These are phyloP conservation scores for Abrostola tripartita DNA, from an alignment of 2,888 invertebrate genomes.

Conservation along the genomic window DNA sequence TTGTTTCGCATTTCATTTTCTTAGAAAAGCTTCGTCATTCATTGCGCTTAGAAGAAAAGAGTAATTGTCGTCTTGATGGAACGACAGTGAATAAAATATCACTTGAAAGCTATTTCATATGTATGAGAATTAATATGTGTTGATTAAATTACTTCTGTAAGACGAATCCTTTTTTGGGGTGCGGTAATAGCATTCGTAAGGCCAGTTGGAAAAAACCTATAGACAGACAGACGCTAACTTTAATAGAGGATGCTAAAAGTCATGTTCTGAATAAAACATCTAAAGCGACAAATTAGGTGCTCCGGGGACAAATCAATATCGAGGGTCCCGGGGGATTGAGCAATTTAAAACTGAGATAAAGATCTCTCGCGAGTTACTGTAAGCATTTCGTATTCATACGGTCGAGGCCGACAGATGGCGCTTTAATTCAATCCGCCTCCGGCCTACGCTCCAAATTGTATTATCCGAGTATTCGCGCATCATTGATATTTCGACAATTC, in stretches of 20 bases:
- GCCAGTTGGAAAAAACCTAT: constrained; percentile 25
- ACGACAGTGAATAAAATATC: constrained; percentile 74
- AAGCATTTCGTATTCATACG: constrained; percentile 87
- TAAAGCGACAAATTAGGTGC: constrained; percentile 81
- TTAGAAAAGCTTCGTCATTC: constrained; percentile 72
- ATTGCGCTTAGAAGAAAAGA: constrained; percentile 72
- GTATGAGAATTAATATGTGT: constrained; percentile 47
- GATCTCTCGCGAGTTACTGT: constrained; percentile 82
- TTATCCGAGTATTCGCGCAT: constrained; percentile 87
- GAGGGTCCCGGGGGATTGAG: constrained; percentile 81
- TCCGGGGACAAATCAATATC: constrained; percentile 84
- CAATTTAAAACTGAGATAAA: constrained; percentile 88
- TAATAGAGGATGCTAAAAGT: constrained; percentile 71
- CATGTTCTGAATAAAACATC: constrained; percentile 79
- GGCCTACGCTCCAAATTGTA: constrained; percentile 86
- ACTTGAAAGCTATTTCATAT: constrained; percentile 58
- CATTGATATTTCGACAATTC: constrained; percentile 88
- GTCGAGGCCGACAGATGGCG: constrained; percentile 85
- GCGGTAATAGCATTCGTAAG: constrained; percentile 31
- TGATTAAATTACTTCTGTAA: constrained; percentile 44
- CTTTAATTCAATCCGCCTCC: constrained; percentile 87
- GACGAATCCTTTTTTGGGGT: constrained; percentile 31
- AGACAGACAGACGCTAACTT: constrained; percentile 28
- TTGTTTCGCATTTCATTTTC: constrained; percentile 80
- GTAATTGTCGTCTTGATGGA: constrained; percentile 70